Evolutionary conservation across 1,140 invertebrate species (phyloP).

Genomic region (Aphelenchoides fujianensis): DNA sequence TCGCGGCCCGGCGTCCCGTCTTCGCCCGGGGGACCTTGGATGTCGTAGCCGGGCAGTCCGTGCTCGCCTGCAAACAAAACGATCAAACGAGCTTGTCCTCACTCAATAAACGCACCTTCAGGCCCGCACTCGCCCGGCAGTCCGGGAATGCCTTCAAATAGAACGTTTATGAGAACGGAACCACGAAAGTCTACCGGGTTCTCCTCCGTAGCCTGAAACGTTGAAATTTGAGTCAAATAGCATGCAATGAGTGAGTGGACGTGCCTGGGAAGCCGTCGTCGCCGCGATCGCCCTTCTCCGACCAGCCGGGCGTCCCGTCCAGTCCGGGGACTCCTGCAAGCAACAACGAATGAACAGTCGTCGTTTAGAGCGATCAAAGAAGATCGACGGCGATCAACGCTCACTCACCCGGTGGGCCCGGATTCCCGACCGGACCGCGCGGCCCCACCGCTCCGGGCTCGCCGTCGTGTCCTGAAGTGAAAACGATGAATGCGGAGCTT

Average conservation of each 20-base stretch:
- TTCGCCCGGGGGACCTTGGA: slow-evolving; percentile 57
- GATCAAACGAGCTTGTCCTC: too few relatives aligned
- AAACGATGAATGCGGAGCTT: slow-evolving; percentile 3
- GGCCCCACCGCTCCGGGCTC: slow-evolving; percentile 53
- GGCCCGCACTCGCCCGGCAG: slow-evolving; percentile 10
- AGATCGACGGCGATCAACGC: too few relatives aligned
- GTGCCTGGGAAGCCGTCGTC: slow-evolving; percentile 49
- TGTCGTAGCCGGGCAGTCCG: slow-evolving; percentile 56
- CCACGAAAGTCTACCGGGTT: background rate
- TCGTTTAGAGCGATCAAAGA: background rate
- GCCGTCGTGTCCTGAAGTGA: slow-evolving; percentile 48
- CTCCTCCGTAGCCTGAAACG: background rate
- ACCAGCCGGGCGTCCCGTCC: slow-evolving; percentile 46
- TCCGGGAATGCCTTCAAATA: background rate
- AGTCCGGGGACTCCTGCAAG: background rate
- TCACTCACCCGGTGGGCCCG: slow-evolving; percentile 31
- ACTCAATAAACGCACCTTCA: too few relatives aligned
- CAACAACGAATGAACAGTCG: background rate
- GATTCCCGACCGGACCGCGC: slow-evolving; percentile 48
- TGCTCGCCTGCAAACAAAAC: too few relatives aligned
- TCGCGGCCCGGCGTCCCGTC: slow-evolving; percentile 43
- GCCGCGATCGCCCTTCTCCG: slow-evolving; percentile 53
- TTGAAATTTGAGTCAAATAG: background rate
- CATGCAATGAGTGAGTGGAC: background rate
- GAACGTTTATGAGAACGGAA: background rate